These are phyloP conservation scores for Tachina grossa DNA, from an alignment of 2,888 invertebrate species.

Conservation along the genomic window DNA sequence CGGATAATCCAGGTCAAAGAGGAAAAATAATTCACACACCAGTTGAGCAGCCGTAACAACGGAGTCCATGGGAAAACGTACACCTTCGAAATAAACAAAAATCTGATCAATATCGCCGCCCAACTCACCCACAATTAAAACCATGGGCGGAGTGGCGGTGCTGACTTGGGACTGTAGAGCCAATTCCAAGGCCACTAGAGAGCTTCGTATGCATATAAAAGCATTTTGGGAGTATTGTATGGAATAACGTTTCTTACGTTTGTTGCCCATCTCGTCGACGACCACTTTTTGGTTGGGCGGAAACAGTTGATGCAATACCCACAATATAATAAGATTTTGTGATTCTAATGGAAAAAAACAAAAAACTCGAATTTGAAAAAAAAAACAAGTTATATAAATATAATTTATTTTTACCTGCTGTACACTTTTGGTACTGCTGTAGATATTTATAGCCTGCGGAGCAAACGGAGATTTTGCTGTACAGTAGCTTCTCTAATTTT, in stretches of 20 bases:
- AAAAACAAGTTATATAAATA: not conserved
- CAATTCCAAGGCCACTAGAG: constrained; percentile 23
- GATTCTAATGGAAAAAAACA: constrained; percentile 44
- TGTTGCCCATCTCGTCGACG: constrained; percentile 61
- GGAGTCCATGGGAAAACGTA: constrained; percentile 53
- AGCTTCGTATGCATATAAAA: constrained; percentile 54
- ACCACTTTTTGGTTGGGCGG: constrained; percentile 60
- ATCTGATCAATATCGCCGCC: constrained; percentile 62
- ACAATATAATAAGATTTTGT: constrained; percentile 57
- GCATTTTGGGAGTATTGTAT: constrained; percentile 63
- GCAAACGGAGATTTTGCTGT: constrained; percentile 49
- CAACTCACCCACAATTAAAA: constrained; percentile 62
- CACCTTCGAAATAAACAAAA: constrained; percentile 66
- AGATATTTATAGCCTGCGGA: constrained; percentile 58
- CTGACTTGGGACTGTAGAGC: constrained; percentile 23
- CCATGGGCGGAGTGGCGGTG: constrained; percentile 53
- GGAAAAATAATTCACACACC: constrained; percentile 59
- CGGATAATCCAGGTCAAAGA: constrained; percentile 65
- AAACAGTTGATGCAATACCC: constrained; percentile 62
- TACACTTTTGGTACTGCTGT: constrained; percentile 54
- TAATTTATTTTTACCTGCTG: constrained; percentile 37
- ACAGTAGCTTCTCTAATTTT: constrained; percentile 58
- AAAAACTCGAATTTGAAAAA: not conserved
- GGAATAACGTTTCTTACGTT: constrained; percentile 63
- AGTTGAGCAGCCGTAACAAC: constrained; percentile 59